A percentile compares a stretch with the other conserved stretches of the same genome.
Conservation (phyloP, 2,113 vertebrate species). For the Nicator chloris region DNA sequence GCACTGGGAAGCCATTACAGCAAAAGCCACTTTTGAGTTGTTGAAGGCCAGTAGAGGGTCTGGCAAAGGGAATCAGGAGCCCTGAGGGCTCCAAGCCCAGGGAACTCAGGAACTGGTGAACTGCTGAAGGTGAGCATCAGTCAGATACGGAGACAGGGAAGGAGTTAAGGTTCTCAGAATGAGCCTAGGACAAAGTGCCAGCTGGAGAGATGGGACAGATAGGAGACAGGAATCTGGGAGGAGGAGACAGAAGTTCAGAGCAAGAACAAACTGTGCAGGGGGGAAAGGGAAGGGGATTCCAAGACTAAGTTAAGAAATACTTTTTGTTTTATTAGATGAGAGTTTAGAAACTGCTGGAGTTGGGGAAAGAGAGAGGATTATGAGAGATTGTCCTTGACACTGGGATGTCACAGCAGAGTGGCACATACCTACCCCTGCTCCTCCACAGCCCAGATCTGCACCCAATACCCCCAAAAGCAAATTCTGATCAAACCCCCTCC, state of each 20-base stretch:
- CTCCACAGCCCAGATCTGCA: background rate
- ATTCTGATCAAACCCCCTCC: background rate
- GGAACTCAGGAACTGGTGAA: background rate
- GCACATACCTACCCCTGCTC: background rate
- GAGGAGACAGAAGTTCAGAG: background rate
- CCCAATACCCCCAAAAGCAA: background rate
- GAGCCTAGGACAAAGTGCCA: background rate
- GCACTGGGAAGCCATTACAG: background rate
- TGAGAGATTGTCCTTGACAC: fast-evolving
- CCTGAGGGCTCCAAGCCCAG: background rate
- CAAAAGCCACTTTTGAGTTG: background rate
- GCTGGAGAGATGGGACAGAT: background rate
- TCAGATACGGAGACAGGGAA: background rate
- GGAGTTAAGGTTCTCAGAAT: background rate
- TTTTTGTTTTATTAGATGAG: background rate
- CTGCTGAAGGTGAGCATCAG: background rate
- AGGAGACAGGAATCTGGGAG: background rate
- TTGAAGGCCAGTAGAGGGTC: background rate
- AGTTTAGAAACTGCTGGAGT: background rate
- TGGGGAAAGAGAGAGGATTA: background rate
- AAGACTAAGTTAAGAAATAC: background rate
- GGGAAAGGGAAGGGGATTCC: background rate
- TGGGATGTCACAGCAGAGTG: background rate
- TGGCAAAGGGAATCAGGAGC: background rate
- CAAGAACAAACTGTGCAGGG: background rate